A percentile compares a stretch with the other conserved stretches of the same genome.
Conservation (phyloP, 2,797 vertebrate genomes). For the Micropoecilia bifurca region DNA sequence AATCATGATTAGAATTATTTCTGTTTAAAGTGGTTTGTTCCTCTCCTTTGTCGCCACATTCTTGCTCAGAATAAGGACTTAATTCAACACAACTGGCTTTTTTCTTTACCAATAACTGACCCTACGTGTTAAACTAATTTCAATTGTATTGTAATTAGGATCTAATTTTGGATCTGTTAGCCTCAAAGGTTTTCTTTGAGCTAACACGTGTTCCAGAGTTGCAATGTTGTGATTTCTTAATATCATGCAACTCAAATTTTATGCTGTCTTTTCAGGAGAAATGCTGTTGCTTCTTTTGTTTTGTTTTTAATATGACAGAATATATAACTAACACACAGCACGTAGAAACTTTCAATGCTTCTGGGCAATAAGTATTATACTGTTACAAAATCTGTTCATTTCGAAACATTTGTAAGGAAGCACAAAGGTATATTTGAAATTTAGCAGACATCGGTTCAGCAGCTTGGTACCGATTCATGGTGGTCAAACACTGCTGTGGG, state of each 20-base stretch:
- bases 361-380: background rate
- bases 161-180: background rate
- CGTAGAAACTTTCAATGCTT: background rate
- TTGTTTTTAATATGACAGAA: background rate
- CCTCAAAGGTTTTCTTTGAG: background rate
- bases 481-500: background rate
- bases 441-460: background rate
- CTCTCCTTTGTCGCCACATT: too few relatives aligned
- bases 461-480: background rate
- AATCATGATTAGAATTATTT: too few relatives aligned
- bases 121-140: background rate
- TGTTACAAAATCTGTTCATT: background rate
- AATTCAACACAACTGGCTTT: too few relatives aligned
- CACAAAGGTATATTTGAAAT: background rate
- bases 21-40: too few relatives aligned
- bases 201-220: background rate
- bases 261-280: background rate
- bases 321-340: background rate
- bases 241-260: background rate
- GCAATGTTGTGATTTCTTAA: background rate
- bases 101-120: background rate
- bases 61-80: too few relatives aligned
- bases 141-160: background rate
- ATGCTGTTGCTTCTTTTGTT: background rate
- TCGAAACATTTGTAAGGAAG: background rate